These are phyloP conservation scores for Odiellus spinosus DNA, from an alignment of 2,888 invertebrate genomes.

Conservation along the genomic window DNA sequence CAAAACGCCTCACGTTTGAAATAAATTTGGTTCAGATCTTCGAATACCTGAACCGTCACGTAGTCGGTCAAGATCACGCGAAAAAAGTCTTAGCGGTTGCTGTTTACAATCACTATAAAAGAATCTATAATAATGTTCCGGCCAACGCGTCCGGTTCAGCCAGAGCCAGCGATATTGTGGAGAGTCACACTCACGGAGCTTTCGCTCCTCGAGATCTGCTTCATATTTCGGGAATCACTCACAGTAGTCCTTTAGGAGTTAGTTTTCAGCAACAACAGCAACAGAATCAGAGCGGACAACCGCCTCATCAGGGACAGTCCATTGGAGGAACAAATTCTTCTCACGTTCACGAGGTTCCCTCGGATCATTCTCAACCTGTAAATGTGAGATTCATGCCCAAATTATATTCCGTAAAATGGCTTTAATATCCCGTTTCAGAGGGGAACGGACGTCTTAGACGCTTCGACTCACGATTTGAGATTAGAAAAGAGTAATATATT, in stretches of 20 bases:
- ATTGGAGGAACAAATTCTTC: too few relatives aligned
- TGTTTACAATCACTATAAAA: slow-evolving; percentile 97
- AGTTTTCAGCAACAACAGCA: slow-evolving; percentile 18
- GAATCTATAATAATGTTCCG: slow-evolving; percentile 78
- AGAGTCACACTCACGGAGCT: slow-evolving; percentile 49
- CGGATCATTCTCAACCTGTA: too few relatives aligned
- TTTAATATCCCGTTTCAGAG: slow-evolving; percentile 19
- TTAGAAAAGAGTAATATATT: slow-evolving; percentile 92
- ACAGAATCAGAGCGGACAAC: too few relatives aligned
- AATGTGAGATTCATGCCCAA: too few relatives aligned
- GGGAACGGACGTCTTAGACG: slow-evolving; percentile 61
- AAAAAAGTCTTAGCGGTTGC: slow-evolving; percentile 96
- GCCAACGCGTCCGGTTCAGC: slow-evolving; percentile 10
- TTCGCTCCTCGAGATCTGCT: slow-evolving; percentile 64
- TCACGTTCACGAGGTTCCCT: too few relatives aligned
- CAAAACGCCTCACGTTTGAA: too few relatives aligned
- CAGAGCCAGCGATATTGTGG: slow-evolving; percentile 32
- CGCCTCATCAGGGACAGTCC: too few relatives aligned
- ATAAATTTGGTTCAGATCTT: slow-evolving; percentile 73
- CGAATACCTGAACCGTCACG: slow-evolving; percentile 88
- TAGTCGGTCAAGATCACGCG: slow-evolving; percentile 91
- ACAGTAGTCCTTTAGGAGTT: slow-evolving; percentile 43
- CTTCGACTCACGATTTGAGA: slow-evolving; percentile 60
- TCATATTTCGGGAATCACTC: slow-evolving; percentile 64
- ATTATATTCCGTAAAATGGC: slow-evolving; percentile 20